Base-by-base conservation (phyloP, 2,113 vertebrate genomes). In the Hystrix cristata region DNA sequence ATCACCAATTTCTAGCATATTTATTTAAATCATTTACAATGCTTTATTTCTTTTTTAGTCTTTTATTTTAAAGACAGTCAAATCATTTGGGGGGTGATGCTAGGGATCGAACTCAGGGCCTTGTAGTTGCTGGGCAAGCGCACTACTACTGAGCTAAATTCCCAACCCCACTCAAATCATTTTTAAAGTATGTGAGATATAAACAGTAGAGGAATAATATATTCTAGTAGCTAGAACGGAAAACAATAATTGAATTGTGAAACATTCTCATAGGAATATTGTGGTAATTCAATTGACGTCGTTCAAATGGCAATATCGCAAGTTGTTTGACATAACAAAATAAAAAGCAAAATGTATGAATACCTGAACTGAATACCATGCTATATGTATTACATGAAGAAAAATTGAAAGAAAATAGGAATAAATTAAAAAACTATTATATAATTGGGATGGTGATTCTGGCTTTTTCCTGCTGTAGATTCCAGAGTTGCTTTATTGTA, bases 151-250 rank as follows among this genome's bases (percentile, higher is more conserved):
- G 38, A 38, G 38, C 38, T 38, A 38, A 38, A 38, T 38, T 38
- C 38, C 38, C 38, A 38, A 38, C 38, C 2, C 38, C 38, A 38
- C 27, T 12, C 48, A 71, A 71, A 71, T 86, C 7, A 2, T 87
- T 95, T 95, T 60, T 53, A 69, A 95, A 18, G 31, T 90, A 25
- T 51, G 31, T 78, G 51, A 29, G 29, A 78, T 84, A 78, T 46
- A 78, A 90, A 86, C 53, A 86, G 71, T 29, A 84, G 55, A 91
- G 43, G 51, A 57, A 84, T 51, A 80, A 86, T 91, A 80, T 60
- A 86, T 43, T 84, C 71, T 80, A 71, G 25, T 62, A 91, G 31
- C 34, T 80, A 27, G 53, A 53, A 86, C 71, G 88, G 62, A 91
- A 85, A 80, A 53, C 13, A 95, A 59, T 59, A 69, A 38, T 65